Base-by-base conservation (phyloP, 2,113 vertebrate genomes). In the Gobius niger region DNA sequence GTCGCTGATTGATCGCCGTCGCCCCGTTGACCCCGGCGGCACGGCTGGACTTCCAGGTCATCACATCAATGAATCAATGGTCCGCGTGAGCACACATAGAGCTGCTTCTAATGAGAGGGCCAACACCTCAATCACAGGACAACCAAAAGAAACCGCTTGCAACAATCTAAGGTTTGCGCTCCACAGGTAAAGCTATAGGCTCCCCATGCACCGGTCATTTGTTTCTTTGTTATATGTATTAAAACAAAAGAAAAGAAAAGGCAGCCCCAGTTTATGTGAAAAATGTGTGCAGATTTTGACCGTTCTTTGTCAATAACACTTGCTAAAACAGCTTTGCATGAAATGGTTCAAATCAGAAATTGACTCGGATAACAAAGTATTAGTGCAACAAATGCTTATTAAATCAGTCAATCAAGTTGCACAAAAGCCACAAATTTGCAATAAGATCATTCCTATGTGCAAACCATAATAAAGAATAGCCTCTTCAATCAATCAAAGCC, bases 81-180 rank as follows among this genome's bases (percentile, higher is more conserved):
- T 18, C 19, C 72, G 74, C 85, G 83, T 85, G 70, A 83, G 80
- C 83, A 81, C 76, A 87, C 75, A 82, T 85, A 72, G 76, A 87
- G 80, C 72, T 61, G 78, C 77, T 68, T 60, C 79, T 85, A 88
- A 89, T 90, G 84, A 90, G 83, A 78, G 77, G 63, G 68, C 67
- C 76, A 61, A 70, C 72, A 68, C 66, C 84, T 73, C 76, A 85
- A 80, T 78, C 84, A 80, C 60, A 18, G 67, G 63, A 53, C 67
- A 70, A 73, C 75, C 81, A 75, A 81, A 63, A 65, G 12, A 61
- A 88, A 70, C 76, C 65, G 76, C 72, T 54, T 14, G 9, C 61
- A 47, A 78, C 65, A 69, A 80, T 66, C 69, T 9, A 18, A 72
- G 75, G 64, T 70, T 65, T 47, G 15, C 65, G 12, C 40, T 14